A percentile compares a stretch with the other conserved stretches of the same genome.
These are phyloP conservation scores for Coracias cyanogaster DNA, from an alignment of 2,797 vertebrate species.

Conservation along the genomic window DNA sequence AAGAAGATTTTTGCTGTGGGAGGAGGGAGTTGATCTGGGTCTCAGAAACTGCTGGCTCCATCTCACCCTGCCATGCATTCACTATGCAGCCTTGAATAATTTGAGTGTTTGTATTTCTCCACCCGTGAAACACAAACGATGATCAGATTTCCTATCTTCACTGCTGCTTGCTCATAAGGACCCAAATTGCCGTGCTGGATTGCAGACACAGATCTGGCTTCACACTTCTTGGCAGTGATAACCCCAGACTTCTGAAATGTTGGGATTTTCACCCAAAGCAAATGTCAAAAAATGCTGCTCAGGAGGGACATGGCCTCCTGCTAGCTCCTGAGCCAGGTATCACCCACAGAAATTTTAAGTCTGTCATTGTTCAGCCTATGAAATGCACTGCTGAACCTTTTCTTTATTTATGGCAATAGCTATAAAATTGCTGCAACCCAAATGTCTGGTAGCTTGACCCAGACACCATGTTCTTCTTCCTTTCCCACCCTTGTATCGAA, in stretches of 20 bases:
- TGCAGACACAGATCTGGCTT: not conserved
- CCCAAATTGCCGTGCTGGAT: not conserved
- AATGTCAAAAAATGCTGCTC: accelerated
- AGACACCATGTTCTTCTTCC: not conserved
- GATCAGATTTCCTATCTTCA: not conserved
- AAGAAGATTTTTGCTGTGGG: not conserved
- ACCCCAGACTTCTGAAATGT: not conserved
- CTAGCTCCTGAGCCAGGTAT: not conserved
- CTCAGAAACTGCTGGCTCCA: not conserved
- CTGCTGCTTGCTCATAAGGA: not conserved
- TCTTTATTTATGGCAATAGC: not conserved
- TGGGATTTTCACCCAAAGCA: not conserved
- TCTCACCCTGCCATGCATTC: not conserved
- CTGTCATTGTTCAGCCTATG: not conserved
- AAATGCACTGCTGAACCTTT: not conserved
- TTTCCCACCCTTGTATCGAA: not conserved
- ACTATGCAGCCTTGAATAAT: not conserved
- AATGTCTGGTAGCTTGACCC: accelerated
- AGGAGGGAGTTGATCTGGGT: not conserved
- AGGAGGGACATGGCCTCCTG: accelerated
- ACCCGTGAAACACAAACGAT: not conserved
- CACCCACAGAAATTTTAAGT: not conserved
- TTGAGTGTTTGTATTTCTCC: not conserved
- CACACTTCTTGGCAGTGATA: not conserved
- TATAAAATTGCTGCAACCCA: not conserved